Conservation (phyloP, 1,140 invertebrate genomes). For the Euura lappo region DNA sequence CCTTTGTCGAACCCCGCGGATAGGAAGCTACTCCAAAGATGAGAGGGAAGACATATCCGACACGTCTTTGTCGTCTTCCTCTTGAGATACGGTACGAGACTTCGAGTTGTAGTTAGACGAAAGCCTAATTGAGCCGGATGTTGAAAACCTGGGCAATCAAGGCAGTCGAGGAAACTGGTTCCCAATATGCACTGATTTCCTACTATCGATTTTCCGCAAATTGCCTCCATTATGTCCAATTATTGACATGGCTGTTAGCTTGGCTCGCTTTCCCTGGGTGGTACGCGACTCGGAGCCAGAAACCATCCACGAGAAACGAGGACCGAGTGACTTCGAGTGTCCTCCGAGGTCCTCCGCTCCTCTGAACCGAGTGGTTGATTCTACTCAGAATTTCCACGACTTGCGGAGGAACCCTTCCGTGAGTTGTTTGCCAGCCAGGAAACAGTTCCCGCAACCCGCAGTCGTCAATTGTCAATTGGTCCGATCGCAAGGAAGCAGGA, state of each 20-base stretch:
- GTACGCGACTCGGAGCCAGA: too few relatives aligned
- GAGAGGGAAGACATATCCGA: background rate
- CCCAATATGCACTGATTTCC: conserved; percentile 36
- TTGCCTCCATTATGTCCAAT: conserved; percentile 49
- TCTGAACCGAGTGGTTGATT: background rate
- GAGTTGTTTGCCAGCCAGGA: too few relatives aligned
- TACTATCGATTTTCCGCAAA: conserved; percentile 48
- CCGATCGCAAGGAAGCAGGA: background rate
- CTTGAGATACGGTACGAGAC: background rate
- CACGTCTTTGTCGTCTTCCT: background rate
- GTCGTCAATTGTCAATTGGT: background rate
- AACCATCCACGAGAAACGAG: too few relatives aligned
- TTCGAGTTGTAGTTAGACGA: background rate
- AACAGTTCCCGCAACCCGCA: too few relatives aligned
- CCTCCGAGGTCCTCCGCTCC: background rate
- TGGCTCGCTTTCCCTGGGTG: background rate
- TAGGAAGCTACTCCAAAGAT: too few relatives aligned
- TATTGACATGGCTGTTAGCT: conserved; percentile 35
- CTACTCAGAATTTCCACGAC: too few relatives aligned
- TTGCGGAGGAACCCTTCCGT: too few relatives aligned
- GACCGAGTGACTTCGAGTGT: background rate
- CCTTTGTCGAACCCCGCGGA: background rate
- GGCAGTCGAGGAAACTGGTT: background rate
- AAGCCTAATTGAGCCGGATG: conserved; percentile 16
- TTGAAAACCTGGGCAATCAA: conserved; percentile 6